A percentile compares a stretch with the other conserved stretches of the same genome.
Evolutionary conservation across 2,888 invertebrate species (phyloP).

Genomic region (Dichetophora obliterata): DNA sequence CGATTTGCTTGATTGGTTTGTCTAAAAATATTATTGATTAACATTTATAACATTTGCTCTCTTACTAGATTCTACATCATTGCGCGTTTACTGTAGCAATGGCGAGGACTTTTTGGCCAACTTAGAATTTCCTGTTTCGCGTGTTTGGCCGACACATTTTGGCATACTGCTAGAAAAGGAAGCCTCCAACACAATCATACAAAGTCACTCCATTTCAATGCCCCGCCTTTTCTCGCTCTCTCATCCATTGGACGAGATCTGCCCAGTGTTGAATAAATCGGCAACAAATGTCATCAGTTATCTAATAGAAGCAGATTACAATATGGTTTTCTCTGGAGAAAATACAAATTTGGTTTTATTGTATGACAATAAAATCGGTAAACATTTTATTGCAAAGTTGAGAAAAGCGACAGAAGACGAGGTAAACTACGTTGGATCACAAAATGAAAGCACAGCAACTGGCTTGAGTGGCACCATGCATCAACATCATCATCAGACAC

Average conservation of each 20-base stretch:
- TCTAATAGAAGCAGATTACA: slow-evolving; percentile 75
- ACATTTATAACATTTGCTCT: background rate
- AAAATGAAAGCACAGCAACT: slow-evolving; percentile 64
- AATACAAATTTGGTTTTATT: slow-evolving; percentile 86
- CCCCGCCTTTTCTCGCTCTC: slow-evolving; percentile 88
- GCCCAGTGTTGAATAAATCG: slow-evolving; percentile 83
- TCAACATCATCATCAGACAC: slow-evolving; percentile 37
- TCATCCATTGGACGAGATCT: slow-evolving; percentile 92
- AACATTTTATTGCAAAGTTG: slow-evolving; percentile 87
- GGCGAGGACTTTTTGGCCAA: slow-evolving; percentile 88
- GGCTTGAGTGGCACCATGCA: slow-evolving; percentile 56
- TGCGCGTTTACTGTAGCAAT: slow-evolving; percentile 82
- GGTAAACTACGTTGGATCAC: slow-evolving; percentile 74
- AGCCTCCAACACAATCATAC: slow-evolving; percentile 66
- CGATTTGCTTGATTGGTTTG: slow-evolving; percentile 65
- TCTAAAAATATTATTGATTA: background rate
- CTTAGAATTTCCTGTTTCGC: slow-evolving; percentile 84
- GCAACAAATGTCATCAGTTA: slow-evolving; percentile 73
- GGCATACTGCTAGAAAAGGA: slow-evolving; percentile 88
- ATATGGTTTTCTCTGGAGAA: slow-evolving; percentile 81
- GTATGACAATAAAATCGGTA: slow-evolving; percentile 81
- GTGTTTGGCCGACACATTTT: slow-evolving; percentile 87
- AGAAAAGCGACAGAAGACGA: slow-evolving; percentile 83
- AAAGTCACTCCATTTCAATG: slow-evolving; percentile 71
- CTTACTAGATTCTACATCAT: slow-evolving; percentile 76